Evolutionary conservation across 1,140 invertebrate species (phyloP).

Genomic region (Ceratina calcarata): DNA sequence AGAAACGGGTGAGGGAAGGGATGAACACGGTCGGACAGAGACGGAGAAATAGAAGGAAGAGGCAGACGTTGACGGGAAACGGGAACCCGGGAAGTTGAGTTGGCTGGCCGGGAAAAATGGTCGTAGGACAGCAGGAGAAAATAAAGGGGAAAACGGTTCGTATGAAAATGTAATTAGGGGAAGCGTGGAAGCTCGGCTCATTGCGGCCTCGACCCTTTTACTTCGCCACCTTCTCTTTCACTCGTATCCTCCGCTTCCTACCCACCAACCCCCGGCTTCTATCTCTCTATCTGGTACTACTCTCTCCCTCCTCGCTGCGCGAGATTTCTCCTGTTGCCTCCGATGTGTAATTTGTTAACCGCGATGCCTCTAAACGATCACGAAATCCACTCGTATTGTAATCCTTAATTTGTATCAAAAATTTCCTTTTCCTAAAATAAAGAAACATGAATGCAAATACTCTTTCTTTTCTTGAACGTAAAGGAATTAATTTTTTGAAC

Average conservation of each 20-base stretch:
- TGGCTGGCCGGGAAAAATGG: conserved; percentile 67
- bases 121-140: conserved; percentile 67
- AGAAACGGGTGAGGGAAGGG: background rate
- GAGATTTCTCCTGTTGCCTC: conserved; percentile 55
- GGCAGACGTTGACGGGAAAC: conserved; percentile 57
- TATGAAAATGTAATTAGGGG: conserved; percentile 77
- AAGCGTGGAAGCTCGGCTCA: conserved; percentile 75
- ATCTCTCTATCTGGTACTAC: background rate
- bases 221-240: conserved; percentile 57
- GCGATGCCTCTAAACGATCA: conserved; percentile 40
- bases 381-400: conserved; percentile 28
- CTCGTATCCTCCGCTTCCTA: conserved; percentile 28
- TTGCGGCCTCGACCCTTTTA: conserved; percentile 72
- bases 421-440: no score
- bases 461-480: no score
- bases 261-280: background rate
- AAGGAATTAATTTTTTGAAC: no score
- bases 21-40: conserved; percentile 23
- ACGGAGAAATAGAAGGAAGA: conserved; percentile 52
- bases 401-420: no score
- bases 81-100: conserved; percentile 37
- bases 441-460: no score
- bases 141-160: conserved; percentile 76
- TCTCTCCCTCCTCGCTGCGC: conserved; percentile 8
- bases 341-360: conserved; percentile 74